Conservation (phyloP, 2,888 invertebrate genomes). For the Noctua comes region DNA sequence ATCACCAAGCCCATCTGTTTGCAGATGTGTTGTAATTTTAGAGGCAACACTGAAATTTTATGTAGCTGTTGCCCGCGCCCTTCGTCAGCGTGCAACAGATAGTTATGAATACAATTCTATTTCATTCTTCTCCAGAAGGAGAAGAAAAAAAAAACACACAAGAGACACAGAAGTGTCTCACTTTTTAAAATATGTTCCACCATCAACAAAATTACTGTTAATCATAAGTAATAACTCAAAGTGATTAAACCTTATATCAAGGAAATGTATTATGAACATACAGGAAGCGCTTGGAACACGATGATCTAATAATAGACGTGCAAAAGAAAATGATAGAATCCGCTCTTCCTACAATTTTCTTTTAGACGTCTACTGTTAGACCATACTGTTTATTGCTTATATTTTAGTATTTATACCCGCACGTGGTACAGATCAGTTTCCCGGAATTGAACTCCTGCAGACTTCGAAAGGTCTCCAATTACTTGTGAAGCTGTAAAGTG, state of each 20-base stretch:
- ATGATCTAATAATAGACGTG: too few relatives aligned
- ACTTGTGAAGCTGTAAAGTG: constrained; percentile 1
- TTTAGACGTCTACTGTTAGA: background rate
- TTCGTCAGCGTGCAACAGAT: too few relatives aligned
- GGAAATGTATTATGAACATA: background rate
- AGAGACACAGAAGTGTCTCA: too few relatives aligned
- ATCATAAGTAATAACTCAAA: background rate
- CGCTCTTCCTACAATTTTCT: background rate
- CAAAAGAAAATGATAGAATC: too few relatives aligned
- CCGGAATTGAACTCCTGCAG: constrained; percentile 6
- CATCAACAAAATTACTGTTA: too few relatives aligned
- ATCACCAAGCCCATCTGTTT: background rate
- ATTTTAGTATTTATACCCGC: background rate
- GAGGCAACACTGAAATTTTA: background rate
- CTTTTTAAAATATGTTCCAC: too few relatives aligned
- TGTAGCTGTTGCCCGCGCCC: too few relatives aligned
- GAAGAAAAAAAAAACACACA: too few relatives aligned
- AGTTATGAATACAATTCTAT: too few relatives aligned
- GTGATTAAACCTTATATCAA: background rate
- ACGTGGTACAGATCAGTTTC: constrained; percentile 6
- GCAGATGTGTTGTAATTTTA: background rate
- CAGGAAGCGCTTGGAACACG: background rate
- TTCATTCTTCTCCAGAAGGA: too few relatives aligned
- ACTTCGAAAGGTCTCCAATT: constrained; percentile 17
- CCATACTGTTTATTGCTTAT: background rate